phyloP scores from a whole-genome alignment of 2,113 vertebrate species.

The Dicentrarchus labrax region DNA sequence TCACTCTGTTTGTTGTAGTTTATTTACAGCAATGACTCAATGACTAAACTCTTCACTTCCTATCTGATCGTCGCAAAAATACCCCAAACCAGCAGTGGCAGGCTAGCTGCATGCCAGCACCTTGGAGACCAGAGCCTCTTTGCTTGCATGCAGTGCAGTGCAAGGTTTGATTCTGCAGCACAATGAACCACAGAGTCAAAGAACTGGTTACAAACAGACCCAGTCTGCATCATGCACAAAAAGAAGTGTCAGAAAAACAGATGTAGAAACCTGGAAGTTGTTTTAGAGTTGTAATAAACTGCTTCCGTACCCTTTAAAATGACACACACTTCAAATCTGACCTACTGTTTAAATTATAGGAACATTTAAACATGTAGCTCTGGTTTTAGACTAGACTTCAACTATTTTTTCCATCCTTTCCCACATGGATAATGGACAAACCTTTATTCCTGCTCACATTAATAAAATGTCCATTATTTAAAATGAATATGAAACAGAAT shows the following conservation, averaged over 20 bases:
- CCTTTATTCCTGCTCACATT: background rate
- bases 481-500: background rate
- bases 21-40: constrained; percentile 9
- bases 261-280: constrained; percentile 4
- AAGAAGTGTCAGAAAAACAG: constrained; percentile 7
- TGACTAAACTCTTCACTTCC: constrained; percentile 14
- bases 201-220: background rate
- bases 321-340: background rate
- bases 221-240: background rate
- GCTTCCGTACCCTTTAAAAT: background rate
- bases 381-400: background rate
- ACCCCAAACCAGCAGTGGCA: constrained; percentile 2
- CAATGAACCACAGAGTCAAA: background rate
- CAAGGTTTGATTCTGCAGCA: background rate
- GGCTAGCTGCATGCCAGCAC: background rate
- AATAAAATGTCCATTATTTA: no score
- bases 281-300: background rate
- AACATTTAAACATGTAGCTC: background rate
- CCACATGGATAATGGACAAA: background rate
- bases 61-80: constrained; percentile 18
- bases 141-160: background rate
- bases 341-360: background rate
- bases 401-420: background rate
- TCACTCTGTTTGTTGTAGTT: background rate
- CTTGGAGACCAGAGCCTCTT: background rate